phyloP scores from a whole-genome alignment of 2,113 vertebrate species.

The Antigone vipio region DNA sequence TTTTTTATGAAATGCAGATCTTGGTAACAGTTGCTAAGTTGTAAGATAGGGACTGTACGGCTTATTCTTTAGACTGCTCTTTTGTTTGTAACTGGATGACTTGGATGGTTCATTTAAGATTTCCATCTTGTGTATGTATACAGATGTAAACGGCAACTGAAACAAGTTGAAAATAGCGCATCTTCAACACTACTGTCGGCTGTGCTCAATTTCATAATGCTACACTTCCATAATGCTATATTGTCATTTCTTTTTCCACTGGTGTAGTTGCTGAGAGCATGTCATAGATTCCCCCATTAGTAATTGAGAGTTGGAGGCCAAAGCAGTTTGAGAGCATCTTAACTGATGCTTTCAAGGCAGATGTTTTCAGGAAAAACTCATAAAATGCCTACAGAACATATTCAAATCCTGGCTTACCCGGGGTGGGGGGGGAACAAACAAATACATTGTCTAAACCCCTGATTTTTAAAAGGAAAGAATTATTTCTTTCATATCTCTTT shows the following conservation, averaged over 20 bases:
- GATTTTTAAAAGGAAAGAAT: neutral
- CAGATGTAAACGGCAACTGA: neutral
- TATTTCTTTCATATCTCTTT: neutral
- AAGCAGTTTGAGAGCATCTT: neutral
- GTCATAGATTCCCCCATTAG: neutral
- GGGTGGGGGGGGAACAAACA: neutral
- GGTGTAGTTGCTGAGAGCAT: neutral
- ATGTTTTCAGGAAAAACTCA: neutral
- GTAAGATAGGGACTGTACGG: neutral
- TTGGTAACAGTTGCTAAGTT: constrained; percentile 33
- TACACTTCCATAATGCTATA: neutral
- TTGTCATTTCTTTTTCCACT: neutral
- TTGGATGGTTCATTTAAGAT: neutral
- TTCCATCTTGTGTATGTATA: neutral
- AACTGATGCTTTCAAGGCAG: neutral
- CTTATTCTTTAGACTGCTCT: neutral
- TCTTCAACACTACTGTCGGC: neutral
- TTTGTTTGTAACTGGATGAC: neutral
- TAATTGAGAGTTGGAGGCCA: neutral
- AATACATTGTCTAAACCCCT: neutral
- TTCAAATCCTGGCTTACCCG: neutral
- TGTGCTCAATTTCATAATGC: neutral
- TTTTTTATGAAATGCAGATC: neutral
- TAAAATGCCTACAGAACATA: neutral
- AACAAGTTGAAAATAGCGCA: neutral